Percentiles rank a stretch among this genome's conserved stretches.
Conservation (phyloP, 2,113 vertebrate species). For the Prochilodus magdalenae region DNA sequence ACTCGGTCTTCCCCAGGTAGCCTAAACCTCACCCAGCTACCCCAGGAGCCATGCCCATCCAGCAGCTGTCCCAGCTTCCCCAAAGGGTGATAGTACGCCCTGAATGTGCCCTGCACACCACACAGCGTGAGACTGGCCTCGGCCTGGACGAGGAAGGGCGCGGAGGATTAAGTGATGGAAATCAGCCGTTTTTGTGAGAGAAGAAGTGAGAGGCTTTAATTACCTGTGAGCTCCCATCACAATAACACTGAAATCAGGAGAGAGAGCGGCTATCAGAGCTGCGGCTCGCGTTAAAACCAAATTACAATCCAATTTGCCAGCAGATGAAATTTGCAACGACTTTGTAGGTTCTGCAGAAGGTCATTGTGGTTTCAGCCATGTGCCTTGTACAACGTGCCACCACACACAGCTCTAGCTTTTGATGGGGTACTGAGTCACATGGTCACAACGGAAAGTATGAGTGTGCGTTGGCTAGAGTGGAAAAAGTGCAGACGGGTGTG, state of each 20-base stretch:
- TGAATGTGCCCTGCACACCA: background rate
- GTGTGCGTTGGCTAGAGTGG: background rate
- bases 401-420: background rate
- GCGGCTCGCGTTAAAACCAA: background rate
- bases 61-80: conserved; percentile 39
- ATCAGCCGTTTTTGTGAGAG: background rate
- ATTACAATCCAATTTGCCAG: conserved; percentile 18
- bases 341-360: conserved; percentile 26
- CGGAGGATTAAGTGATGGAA: conserved; percentile 7
- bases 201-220: conserved; percentile 16
- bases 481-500: background rate
- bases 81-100: conserved; percentile 28
- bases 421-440: background rate
- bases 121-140: background rate
- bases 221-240: conserved; percentile 21
- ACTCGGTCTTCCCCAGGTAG: background rate
- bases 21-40: background rate
- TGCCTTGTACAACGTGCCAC: background rate
- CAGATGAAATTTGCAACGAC: background rate
- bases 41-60: conserved; percentile 24
- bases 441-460: background rate
- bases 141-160: background rate
- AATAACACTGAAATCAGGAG: background rate
- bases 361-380: background rate
- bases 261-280: background rate